Evolutionary conservation across 2,888 invertebrate genomes (phyloP).

Genomic region (Drosophila leonis): DNA sequence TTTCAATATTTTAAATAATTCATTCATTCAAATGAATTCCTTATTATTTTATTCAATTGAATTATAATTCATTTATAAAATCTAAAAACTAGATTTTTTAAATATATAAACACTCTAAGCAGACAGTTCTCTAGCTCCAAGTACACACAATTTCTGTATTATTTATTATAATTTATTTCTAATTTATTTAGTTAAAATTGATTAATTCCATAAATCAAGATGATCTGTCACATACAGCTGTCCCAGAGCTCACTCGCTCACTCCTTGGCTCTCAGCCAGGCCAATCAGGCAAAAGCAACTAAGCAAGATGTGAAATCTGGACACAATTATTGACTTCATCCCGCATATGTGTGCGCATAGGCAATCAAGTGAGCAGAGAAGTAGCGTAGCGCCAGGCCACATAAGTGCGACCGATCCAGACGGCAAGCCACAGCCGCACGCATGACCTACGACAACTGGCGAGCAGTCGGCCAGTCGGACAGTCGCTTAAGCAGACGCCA

Average conservation of each 20-base stretch:
- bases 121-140: not conserved
- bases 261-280: not conserved
- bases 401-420: slow-evolving; percentile 31
- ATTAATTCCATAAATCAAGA: not conserved
- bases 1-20: not conserved
- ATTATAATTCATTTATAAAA: too few species aligned
- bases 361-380: slow-evolving; percentile 54
- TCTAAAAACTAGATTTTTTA: too few species aligned
- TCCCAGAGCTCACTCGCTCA: not conserved
- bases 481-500: slow-evolving; percentile 39
- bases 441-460: slow-evolving; percentile 71
- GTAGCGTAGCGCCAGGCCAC: slow-evolving; percentile 60
- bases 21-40: too few species aligned
- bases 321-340: slow-evolving; percentile 46
- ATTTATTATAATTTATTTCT: not conserved
- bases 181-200: not conserved
- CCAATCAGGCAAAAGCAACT: slow-evolving; percentile 8
- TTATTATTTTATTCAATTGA: too few species aligned
- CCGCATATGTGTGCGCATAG: slow-evolving; percentile 60
- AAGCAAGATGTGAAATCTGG: slow-evolving; percentile 42
- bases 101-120: not conserved
- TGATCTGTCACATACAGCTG: slow-evolving; percentile 25
- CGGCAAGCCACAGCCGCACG: slow-evolving; percentile 44
- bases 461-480: slow-evolving; percentile 4
- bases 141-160: not conserved